Conservation (phyloP, 2,888 invertebrate genomes). For the Leptinotarsa haldemani region DNA sequence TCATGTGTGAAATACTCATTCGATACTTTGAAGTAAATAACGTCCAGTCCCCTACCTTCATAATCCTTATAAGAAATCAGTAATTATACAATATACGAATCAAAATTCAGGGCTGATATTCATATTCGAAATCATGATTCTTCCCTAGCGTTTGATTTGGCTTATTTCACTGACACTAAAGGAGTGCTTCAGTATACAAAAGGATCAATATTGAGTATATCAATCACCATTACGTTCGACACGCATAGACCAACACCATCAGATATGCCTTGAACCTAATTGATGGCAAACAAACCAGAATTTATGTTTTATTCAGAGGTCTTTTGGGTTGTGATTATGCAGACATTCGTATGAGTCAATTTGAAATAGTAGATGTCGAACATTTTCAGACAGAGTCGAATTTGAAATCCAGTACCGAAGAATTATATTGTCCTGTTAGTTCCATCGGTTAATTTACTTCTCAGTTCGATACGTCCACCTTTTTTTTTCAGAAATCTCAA, state of each 20-base stretch:
- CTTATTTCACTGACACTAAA: neutral
- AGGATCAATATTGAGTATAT: constrained; percentile 23
- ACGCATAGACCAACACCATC: constrained; percentile 1
- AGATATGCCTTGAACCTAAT: constrained; percentile 11
- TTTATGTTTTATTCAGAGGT: constrained; percentile 9
- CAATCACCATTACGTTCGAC: constrained; percentile 16
- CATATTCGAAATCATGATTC: neutral
- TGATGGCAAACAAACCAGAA: constrained; percentile 8
- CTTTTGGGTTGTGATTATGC: neutral
- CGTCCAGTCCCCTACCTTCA: too few relatives aligned
- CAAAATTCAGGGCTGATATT: too few relatives aligned
- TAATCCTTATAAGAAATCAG: too few relatives aligned
- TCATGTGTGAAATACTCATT: too few relatives aligned
- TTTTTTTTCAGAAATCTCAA: too few relatives aligned
- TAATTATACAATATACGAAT: too few relatives aligned
- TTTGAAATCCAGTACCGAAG: neutral
- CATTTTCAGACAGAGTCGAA: neutral
- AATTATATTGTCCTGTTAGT: too few relatives aligned
- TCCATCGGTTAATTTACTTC: too few relatives aligned
- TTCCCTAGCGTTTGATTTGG: neutral
- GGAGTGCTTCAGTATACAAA: constrained; percentile 8
- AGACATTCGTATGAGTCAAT: neutral
- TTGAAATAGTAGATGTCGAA: neutral
- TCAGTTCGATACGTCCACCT: too few relatives aligned
- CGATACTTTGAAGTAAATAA: too few relatives aligned